Evolutionary conservation across 2,888 invertebrate genomes (phyloP).

Genomic region (Anticlea derivata): DNA sequence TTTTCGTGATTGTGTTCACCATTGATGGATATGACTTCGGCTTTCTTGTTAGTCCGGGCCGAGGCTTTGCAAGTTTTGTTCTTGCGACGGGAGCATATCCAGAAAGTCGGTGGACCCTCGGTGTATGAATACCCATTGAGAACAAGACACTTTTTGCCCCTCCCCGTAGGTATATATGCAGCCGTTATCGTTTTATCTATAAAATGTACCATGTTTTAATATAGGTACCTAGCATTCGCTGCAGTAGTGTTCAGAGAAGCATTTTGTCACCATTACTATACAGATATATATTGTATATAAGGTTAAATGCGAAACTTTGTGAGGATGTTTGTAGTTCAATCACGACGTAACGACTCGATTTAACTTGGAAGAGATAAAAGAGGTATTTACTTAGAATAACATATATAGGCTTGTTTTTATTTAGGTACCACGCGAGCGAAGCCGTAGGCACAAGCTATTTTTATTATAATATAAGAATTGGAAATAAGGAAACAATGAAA

Average conservation of each 20-base stretch:
- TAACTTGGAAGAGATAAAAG: too few species aligned
- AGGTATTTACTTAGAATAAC: too few species aligned
- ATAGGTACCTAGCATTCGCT: not conserved
- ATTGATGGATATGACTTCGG: constrained; percentile 54
- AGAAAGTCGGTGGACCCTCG: constrained; percentile 48
- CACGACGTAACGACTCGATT: too few species aligned
- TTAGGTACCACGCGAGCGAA: too few species aligned
- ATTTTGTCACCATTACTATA: too few species aligned
- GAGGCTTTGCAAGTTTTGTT: constrained; percentile 49
- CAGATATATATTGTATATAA: too few species aligned
- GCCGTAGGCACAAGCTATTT: too few species aligned
- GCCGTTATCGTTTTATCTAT: constrained; percentile 44
- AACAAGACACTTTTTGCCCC: constrained; percentile 60
- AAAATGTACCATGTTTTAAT: not conserved
- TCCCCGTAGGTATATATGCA: constrained; percentile 63
- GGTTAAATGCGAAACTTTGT: too few species aligned
- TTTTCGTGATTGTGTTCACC: constrained; percentile 63
- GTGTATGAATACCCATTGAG: constrained; percentile 62
- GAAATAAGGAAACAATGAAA: constrained; percentile 6
- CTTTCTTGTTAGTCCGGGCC: constrained; percentile 62
- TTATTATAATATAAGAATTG: too few species aligned
- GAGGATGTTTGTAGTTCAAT: too few species aligned
- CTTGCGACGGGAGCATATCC: constrained; percentile 59
- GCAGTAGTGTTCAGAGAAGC: too few species aligned
- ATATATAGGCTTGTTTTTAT: too few species aligned